These are phyloP conservation scores for Podargus strigoides DNA, from an alignment of 2,797 vertebrate species.

Conservation along the genomic window DNA sequence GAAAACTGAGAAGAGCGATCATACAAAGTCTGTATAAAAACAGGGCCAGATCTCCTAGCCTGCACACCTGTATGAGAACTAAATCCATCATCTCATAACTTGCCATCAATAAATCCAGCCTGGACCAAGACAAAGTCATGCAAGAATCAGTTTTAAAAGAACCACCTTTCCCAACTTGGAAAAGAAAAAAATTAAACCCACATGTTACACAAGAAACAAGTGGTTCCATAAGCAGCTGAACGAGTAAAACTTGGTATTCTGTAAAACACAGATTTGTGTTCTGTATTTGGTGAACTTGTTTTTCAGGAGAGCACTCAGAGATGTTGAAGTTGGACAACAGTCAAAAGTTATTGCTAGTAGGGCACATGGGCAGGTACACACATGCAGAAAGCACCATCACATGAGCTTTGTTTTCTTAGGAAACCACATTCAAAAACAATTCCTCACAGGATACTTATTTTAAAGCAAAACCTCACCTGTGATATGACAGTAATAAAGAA, in stretches of 20 bases:
- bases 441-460: background rate
- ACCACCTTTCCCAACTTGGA: background rate
- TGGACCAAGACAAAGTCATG: background rate
- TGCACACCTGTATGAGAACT: background rate
- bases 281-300: background rate
- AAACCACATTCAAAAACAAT: background rate
- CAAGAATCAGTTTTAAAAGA: background rate
- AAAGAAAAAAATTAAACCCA: background rate
- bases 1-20: background rate
- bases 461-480: background rate
- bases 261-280: background rate
- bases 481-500: background rate
- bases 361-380: background rate
- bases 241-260: background rate
- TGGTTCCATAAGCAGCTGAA: background rate
- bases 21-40: background rate
- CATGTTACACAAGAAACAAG: background rate
- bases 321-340: background rate
- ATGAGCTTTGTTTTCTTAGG: background rate
- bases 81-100: background rate
- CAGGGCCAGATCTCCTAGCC: background rate
- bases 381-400: background rate
- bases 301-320: background rate
- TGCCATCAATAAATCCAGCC: background rate
- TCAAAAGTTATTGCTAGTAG: background rate